These are phyloP conservation scores for Hemiprocne comata DNA, from an alignment of 2,113 vertebrate species.

Conservation along the genomic window DNA sequence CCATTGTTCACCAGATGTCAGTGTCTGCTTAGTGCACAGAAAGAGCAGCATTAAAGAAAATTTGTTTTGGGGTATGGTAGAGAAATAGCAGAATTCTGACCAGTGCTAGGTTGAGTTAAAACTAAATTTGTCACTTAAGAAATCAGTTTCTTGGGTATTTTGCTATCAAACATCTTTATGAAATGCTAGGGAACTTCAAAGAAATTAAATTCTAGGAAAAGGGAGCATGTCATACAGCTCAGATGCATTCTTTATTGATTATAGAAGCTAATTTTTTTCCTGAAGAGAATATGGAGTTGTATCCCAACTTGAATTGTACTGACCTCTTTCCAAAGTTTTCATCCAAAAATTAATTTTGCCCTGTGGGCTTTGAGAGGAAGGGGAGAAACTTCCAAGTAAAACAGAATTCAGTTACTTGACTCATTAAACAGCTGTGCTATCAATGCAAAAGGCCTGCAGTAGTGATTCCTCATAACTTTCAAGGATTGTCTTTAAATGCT, in stretches of 20 bases:
- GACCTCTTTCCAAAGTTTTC: not conserved
- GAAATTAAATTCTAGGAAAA: not conserved
- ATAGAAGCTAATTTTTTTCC: not conserved
- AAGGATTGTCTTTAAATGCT: not conserved
- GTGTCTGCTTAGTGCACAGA: slow-evolving; percentile 22
- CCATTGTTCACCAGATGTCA: slow-evolving; percentile 70
- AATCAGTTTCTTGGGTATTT: not conserved
- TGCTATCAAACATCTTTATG: not conserved
- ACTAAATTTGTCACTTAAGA: not conserved
- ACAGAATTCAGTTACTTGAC: not conserved
- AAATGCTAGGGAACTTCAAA: not conserved
- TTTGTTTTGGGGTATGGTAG: not conserved
- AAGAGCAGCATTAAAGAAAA: not conserved
- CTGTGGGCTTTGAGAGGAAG: not conserved
- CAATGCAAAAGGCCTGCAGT: not conserved
- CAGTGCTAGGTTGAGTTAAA: not conserved
- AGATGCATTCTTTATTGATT: not conserved
- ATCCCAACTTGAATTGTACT: not conserved
- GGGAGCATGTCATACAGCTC: not conserved
- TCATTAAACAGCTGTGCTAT: not conserved
- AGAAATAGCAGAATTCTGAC: not conserved
- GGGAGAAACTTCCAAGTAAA: not conserved
- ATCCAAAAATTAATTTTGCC: not conserved
- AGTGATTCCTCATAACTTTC: not conserved
- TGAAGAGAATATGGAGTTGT: not conserved